phyloP scores from a whole-genome alignment of 2,113 vertebrate species.

The Taxidea taxus region DNA sequence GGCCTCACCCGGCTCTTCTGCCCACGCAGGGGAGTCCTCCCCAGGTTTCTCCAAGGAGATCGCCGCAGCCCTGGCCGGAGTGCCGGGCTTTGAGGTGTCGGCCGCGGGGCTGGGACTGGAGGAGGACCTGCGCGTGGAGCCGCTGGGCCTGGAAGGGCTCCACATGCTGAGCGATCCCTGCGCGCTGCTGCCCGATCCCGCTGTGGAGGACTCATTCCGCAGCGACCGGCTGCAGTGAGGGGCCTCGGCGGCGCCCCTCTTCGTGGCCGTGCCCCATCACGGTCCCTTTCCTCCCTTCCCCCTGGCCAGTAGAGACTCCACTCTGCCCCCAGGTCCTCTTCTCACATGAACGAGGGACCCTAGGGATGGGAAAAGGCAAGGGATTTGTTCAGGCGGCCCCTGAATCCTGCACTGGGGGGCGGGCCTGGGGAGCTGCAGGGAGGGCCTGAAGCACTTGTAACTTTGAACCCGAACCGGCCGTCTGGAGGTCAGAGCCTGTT shows the following conservation, averaged over 20 bases:
- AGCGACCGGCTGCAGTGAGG: conserved; percentile 91
- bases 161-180: conserved; percentile 91
- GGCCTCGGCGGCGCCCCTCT: conserved; percentile 18
- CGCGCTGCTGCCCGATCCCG: conserved; percentile 91
- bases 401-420: background rate
- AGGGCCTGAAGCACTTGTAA: conserved; percentile 77
- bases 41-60: conserved; percentile 94
- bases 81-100: conserved; percentile 92
- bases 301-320: conserved; percentile 66
- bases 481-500: conserved; percentile 72
- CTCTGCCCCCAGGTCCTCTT: conserved; percentile 65
- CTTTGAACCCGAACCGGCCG: conserved; percentile 72
- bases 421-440: conserved; percentile 15
- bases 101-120: conserved; percentile 77
- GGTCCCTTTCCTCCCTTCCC: conserved; percentile 39
- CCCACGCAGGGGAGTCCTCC: conserved; percentile 84
- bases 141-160: conserved; percentile 88
- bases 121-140: conserved; percentile 90
- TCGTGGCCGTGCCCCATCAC: background rate
- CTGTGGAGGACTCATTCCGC: conserved; percentile 94
- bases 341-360: conserved; percentile 52
- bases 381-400: conserved; percentile 33
- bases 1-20: background rate
- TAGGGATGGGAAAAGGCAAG: conserved; percentile 46
- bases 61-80: conserved; percentile 88